Conservation (phyloP, 2,888 invertebrate species). For the Pristionchus exspectatus region DNA sequence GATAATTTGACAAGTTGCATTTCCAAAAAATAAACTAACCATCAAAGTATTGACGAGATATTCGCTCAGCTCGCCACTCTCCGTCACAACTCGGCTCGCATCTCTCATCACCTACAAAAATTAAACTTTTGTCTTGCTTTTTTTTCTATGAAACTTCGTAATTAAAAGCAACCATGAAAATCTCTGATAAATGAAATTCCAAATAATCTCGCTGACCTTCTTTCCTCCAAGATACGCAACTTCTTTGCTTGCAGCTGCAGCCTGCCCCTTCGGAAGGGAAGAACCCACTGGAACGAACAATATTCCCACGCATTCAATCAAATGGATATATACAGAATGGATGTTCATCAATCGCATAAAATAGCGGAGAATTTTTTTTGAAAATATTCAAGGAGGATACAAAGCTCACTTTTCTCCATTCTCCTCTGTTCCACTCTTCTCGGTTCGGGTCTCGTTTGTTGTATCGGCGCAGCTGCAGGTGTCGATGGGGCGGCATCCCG, state of each 20-base stretch:
- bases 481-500: neutral
- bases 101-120: constrained; percentile 35
- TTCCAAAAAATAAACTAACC: neutral
- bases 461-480: neutral
- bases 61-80: constrained; percentile 34
- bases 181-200: neutral
- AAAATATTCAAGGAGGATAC: neutral
- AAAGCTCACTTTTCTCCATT: constrained; percentile 8
- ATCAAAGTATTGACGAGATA: constrained; percentile 24
- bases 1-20: too few species aligned
- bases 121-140: neutral
- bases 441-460: constrained; percentile 7
- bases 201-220: constrained; percentile 1
- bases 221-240: constrained; percentile 1
- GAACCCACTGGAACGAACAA: neutral
- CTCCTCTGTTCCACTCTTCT: constrained; percentile 22
- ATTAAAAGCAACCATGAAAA: neutral
- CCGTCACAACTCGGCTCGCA: neutral
- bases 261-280: neutral
- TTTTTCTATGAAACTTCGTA: too few species aligned
- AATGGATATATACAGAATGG: too few species aligned
- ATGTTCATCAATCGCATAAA: too few species aligned
- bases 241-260: neutral
- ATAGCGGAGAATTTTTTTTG: too few species aligned
- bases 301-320: too few species aligned